phyloP scores from a whole-genome alignment of 2,113 vertebrate species.

The Neotragus moschatus region DNA sequence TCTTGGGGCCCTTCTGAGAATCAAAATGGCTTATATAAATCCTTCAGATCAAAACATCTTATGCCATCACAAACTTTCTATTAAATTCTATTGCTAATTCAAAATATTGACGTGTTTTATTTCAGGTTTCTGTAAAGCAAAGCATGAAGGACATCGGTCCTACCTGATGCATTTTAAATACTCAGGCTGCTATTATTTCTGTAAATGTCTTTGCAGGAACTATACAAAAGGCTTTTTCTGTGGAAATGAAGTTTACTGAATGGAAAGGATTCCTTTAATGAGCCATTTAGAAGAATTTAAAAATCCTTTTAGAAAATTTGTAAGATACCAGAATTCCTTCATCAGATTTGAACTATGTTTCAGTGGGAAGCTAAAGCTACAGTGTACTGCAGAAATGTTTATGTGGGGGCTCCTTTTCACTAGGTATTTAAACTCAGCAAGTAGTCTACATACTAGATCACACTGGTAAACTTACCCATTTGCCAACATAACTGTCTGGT shows the following conservation, averaged over 20 bases:
- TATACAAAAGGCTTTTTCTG: slow-evolving; percentile 34
- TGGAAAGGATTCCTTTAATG: slow-evolving; percentile 27
- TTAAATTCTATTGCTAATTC: slow-evolving; percentile 46
- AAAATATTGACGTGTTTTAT: slow-evolving; percentile 53
- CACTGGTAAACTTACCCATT: background rate
- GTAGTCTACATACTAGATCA: background rate
- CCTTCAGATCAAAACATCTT: slow-evolving; percentile 30
- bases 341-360: slow-evolving; percentile 33
- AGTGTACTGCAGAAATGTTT: background rate
- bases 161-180: background rate
- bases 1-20: slow-evolving; percentile 32
- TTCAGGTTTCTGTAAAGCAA: background rate
- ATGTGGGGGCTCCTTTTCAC: background rate
- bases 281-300: slow-evolving; percentile 39
- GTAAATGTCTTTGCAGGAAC: background rate
- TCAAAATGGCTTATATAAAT: slow-evolving; percentile 50
- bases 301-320: slow-evolving; percentile 22
- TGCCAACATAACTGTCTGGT: background rate
- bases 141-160: background rate
- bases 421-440: background rate
- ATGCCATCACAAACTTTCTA: background rate
- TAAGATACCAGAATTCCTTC: slow-evolving; percentile 21
- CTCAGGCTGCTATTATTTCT: background rate
- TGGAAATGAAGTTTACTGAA: background rate
- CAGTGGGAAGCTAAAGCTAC: background rate